These are phyloP conservation scores for Condylura cristata DNA, from an alignment of 2,113 vertebrate species.

Conservation along the genomic window DNA sequence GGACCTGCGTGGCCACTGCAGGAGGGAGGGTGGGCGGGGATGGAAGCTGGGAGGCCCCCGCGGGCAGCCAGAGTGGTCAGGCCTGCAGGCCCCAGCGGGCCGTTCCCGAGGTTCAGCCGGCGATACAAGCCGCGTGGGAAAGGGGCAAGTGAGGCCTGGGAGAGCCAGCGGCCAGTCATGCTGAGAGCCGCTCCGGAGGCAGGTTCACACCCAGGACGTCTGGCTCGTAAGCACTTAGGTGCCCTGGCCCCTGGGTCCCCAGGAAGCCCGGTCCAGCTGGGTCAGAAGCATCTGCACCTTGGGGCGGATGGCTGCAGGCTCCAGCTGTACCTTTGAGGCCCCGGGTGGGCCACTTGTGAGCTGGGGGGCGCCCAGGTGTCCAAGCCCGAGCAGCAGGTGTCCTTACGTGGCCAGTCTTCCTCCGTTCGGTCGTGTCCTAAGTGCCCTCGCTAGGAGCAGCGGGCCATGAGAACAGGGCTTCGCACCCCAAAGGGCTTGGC, in stretches of 20 bases:
- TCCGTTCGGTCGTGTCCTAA: not conserved
- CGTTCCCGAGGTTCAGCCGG: no score
- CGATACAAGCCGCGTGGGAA: no score
- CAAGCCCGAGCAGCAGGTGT: no score
- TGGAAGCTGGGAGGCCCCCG: not conserved
- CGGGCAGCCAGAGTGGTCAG: accelerated
- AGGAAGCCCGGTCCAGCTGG: not conserved
- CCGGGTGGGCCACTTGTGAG: not conserved
- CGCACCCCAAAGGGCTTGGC: not conserved
- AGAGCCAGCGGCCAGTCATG: no score
- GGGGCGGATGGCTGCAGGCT: no score
- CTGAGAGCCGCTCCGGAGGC: not conserved
- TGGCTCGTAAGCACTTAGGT: not conserved
- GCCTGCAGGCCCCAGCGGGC: no score
- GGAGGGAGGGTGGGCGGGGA: accelerated
- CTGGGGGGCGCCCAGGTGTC: no score
- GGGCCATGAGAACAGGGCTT: not conserved
- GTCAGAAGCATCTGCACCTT: not conserved
- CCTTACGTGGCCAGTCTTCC: not conserved
- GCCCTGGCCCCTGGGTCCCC: not conserved
- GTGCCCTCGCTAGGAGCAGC: accelerated
- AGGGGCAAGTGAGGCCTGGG: no score
- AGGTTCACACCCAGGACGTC: not conserved
- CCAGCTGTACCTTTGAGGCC: not conserved
- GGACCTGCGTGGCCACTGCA: accelerated